Conservation (phyloP, 2,888 invertebrate genomes). For the Halictus quadricinctus region DNA sequence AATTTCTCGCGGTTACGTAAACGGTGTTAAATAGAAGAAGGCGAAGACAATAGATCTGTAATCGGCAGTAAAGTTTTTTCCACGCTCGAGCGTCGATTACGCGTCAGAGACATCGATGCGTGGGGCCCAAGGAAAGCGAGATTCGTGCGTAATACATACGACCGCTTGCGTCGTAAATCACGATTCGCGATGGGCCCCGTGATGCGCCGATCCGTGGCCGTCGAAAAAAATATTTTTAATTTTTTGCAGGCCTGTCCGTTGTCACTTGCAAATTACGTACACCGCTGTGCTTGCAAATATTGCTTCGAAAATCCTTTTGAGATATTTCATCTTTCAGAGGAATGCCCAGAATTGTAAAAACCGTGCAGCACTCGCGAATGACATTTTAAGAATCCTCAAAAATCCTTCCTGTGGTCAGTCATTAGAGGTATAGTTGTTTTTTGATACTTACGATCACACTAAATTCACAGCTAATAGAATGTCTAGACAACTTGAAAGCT, state of each 20-base stretch:
- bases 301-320: too few relatives aligned
- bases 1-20: constrained; percentile 8
- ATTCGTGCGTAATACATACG: constrained; percentile 9
- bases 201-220: neutral
- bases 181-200: constrained; percentile 21
- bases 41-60: neutral
- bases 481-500: neutral
- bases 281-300: too few relatives aligned
- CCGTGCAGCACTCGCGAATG: too few relatives aligned
- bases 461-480: neutral
- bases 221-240: neutral
- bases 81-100: constrained; percentile 9
- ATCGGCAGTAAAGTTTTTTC: neutral
- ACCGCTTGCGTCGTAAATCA: neutral
- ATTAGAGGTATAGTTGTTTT: too few relatives aligned
- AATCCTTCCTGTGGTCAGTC: too few relatives aligned
- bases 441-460: too few relatives aligned
- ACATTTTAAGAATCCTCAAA: too few relatives aligned
- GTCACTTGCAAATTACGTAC: neutral
- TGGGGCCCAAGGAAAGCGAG: constrained; percentile 25
- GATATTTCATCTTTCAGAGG: too few relatives aligned
- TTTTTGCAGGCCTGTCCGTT: neutral
- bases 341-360: too few relatives aligned
- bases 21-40: neutral
- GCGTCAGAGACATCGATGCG: constrained; percentile 18